Base-by-base conservation (phyloP, 2,113 vertebrate species). In the Girardinichthys multiradiatus region DNA sequence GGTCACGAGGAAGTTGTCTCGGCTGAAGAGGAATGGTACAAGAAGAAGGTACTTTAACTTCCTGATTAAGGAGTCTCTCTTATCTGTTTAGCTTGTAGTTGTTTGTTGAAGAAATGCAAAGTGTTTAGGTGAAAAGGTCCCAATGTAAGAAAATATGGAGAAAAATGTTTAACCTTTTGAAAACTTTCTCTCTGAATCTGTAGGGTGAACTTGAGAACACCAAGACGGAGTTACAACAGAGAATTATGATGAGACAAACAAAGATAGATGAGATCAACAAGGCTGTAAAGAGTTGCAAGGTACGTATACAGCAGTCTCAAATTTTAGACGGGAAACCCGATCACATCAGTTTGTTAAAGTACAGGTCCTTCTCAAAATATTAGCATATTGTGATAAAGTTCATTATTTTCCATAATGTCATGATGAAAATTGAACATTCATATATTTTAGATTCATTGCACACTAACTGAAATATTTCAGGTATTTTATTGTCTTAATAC, bases 1-100 rank as follows among this genome's bases (percentile, higher is more conserved):
- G 68, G 61, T 17, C 68, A 68, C 2, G 78, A 87, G n/a, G 84
- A 84, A 7, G 71, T 92, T 0, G 84, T 91, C 14, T 75, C 89
- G 2, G 70, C 31, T 15, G 92, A 93, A 28, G 72, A 72, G 0
- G 92, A 92, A 67, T 90, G 86, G 77, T 11, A 42, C 1, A 81
- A 29, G 28, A 93, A 83, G 68, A 84, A 89, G 90, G 93, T 93
- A 31, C 63, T 0, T 57, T 33, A 57, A 10, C 19, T 68, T 33
- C 29, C 30, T 61, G 59, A 4, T 24, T 24, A 2, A 24, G 4
- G 6, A 0, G 48, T 51, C 21, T 7, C 35, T 7, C n/a, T 45
- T 45, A 24, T 21, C 6, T 51, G 5, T 9, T 7, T 4, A 59
- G 28, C 27, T 12, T 8, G 15, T 31, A 24, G 9, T 17, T 24